Conservation (phyloP, 2,888 invertebrate genomes). For the Agriopis leucophaearia region DNA sequence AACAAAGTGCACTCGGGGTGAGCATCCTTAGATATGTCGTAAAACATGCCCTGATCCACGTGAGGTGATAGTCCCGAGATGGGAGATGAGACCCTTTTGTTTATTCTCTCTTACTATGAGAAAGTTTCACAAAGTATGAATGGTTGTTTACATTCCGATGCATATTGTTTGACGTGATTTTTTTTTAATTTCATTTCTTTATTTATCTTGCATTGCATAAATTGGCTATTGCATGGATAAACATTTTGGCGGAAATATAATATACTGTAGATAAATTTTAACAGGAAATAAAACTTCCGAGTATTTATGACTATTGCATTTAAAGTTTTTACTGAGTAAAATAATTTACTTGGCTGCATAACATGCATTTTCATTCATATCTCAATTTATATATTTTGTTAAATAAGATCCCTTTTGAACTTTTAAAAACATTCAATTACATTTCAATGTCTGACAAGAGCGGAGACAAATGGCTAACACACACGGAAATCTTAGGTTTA, state of each 20-base stretch:
- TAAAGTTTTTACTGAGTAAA: too few relatives aligned
- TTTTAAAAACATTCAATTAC: slow-evolving; percentile 19
- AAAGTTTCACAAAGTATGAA: slow-evolving; percentile 44
- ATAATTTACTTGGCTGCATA: too few relatives aligned
- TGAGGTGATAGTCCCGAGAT: slow-evolving; percentile 73
- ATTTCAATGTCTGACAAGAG: slow-evolving; percentile 13
- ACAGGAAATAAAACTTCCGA: too few relatives aligned
- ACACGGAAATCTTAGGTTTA: slow-evolving; percentile 45
- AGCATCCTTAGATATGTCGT: slow-evolving; percentile 58
- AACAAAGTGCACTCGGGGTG: slow-evolving; percentile 53
- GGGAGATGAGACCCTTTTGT: slow-evolving; percentile 70
- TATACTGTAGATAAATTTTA: too few relatives aligned
- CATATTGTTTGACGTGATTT: neutral
- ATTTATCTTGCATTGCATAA: too few relatives aligned
- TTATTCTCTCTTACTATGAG: slow-evolving; percentile 57
- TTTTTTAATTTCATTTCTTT: too few relatives aligned
- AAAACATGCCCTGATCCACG: slow-evolving; percentile 70
- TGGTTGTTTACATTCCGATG: slow-evolving; percentile 2
- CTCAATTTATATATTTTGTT: neutral
- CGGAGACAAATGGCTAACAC: slow-evolving; percentile 42
- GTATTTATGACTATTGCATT: too few relatives aligned
- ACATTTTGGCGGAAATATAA: too few relatives aligned
- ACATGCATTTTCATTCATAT: too few relatives aligned
- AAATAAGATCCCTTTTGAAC: neutral
- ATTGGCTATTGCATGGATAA: too few relatives aligned